Percentiles rank a stretch among this genome's conserved stretches.
Evolutionary conservation across 2,113 vertebrate genomes (phyloP).

Genomic region (Suncus etruscus): DNA sequence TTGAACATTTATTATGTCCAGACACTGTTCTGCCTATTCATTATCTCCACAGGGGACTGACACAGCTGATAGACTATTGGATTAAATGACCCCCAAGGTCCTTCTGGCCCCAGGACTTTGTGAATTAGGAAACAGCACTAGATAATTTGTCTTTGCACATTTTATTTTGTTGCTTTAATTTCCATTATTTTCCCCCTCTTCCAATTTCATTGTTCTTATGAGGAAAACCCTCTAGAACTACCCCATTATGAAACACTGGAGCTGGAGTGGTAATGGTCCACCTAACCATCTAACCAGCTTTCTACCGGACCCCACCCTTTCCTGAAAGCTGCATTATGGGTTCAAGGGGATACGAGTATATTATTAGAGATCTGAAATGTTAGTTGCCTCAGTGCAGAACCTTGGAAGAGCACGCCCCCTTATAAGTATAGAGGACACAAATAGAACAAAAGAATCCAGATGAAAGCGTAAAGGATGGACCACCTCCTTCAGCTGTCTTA

Average conservation of each 20-base stretch:
- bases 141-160: slow-evolving; percentile 44
- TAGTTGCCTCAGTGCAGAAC: slow-evolving; percentile 16
- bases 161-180: slow-evolving; percentile 56
- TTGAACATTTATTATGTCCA: slow-evolving; percentile 73
- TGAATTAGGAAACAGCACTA: slow-evolving; percentile 40
- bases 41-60: slow-evolving; percentile 54
- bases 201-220: background rate
- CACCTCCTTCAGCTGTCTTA: background rate
- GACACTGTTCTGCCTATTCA: slow-evolving; percentile 43
- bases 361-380: slow-evolving; percentile 20
- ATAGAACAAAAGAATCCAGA: slow-evolving; percentile 59
- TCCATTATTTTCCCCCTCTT: slow-evolving; percentile 23
- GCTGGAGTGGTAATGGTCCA: background rate
- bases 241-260: slow-evolving; percentile 20
- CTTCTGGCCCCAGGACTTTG: slow-evolving; percentile 54
- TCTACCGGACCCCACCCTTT: background rate
- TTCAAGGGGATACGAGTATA: background rate
- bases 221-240: slow-evolving; percentile 21
- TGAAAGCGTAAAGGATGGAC: slow-evolving; percentile 43
- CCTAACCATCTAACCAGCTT: background rate
- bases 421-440: slow-evolving; percentile 2
- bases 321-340: background rate
- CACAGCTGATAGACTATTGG: slow-evolving; percentile 39
- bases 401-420: background rate
- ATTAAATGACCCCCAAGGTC: slow-evolving; percentile 41